Conservation (phyloP, 2,113 vertebrate species). For the Psittacara wagleri region DNA sequence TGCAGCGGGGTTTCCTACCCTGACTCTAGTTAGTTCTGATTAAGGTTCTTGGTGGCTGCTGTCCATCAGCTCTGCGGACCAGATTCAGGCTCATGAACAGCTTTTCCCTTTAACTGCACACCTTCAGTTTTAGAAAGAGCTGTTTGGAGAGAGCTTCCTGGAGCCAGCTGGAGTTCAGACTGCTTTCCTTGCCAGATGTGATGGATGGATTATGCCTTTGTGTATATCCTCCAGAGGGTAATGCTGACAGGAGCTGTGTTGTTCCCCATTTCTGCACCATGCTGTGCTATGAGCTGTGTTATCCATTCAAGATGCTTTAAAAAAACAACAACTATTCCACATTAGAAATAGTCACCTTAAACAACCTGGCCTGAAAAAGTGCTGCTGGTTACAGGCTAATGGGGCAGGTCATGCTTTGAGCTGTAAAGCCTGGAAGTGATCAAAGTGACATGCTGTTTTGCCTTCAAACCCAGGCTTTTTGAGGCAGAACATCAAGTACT, state of each 20-base stretch:
- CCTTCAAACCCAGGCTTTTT: not conserved
- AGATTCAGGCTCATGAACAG: not conserved
- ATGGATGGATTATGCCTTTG: not conserved
- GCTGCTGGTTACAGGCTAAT: not conserved
- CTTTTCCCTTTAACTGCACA: not conserved
- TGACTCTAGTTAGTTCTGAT: not conserved
- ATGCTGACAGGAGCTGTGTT: accelerated
- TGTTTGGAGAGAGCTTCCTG: not conserved
- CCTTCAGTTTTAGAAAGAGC: not conserved
- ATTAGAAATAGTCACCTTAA: not conserved
- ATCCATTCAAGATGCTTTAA: accelerated
- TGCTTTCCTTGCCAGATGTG: not conserved
- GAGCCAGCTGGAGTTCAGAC: not conserved
- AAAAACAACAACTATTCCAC: not conserved
- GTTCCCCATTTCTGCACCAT: accelerated
- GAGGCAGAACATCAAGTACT: not conserved
- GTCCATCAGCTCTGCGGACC: not conserved
- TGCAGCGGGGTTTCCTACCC: not conserved
- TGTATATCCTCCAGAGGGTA: not conserved
- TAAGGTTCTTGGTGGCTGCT: not conserved
- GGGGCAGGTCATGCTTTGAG: not conserved
- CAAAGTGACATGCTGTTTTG: not conserved
- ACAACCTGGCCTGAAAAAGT: not conserved
- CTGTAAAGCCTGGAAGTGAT: not conserved
- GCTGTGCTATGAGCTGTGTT: not conserved